Percentiles rank a stretch among this genome's conserved stretches.
These are phyloP conservation scores for Scaptomyza graminum DNA, from an alignment of 1,140 invertebrate genomes.

Conservation along the genomic window DNA sequence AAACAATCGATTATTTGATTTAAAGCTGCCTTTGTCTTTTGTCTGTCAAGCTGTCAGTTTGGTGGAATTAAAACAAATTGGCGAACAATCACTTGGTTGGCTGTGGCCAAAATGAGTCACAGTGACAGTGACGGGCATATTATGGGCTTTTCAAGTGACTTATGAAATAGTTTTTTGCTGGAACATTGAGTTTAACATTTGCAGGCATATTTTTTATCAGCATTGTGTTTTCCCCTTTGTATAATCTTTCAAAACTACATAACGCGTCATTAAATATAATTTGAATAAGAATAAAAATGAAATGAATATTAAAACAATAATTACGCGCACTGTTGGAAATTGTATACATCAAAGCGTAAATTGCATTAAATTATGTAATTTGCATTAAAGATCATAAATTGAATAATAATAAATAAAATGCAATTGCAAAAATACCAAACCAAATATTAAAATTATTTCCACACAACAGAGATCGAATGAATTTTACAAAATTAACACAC, in stretches of 20 bases:
- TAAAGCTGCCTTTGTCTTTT: constrained; percentile 7
- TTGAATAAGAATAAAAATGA: constrained; percentile 51
- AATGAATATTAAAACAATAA: constrained; percentile 57
- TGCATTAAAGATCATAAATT: constrained; percentile 66
- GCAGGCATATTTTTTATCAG: constrained; percentile 10
- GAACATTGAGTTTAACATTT: neutral
- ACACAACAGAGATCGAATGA: constrained; percentile 39
- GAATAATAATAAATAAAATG: constrained; percentile 43
- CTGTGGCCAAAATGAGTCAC: constrained; percentile 37
- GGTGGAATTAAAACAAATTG: constrained; percentile 50
- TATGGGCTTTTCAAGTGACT: neutral
- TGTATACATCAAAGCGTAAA: constrained; percentile 65
- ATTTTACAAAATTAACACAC: constrained; percentile 46
- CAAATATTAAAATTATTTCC: constrained; percentile 33
- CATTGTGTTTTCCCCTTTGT: constrained; percentile 19
- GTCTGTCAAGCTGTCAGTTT: constrained; percentile 7
- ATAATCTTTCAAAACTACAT: constrained; percentile 57
- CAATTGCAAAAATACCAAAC: constrained; percentile 30
- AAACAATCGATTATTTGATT: constrained; percentile 6
- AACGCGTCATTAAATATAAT: constrained; percentile 55
- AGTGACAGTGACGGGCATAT: neutral
- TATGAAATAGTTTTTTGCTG: neutral
- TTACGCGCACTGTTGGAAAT: constrained; percentile 13
- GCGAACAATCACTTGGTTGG: constrained; percentile 39
- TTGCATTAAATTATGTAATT: constrained; percentile 73